Percentiles rank a stretch among this genome's conserved stretches.
Conservation (phyloP, 2,113 vertebrate genomes). For the Hippopotamus amphibius region DNA sequence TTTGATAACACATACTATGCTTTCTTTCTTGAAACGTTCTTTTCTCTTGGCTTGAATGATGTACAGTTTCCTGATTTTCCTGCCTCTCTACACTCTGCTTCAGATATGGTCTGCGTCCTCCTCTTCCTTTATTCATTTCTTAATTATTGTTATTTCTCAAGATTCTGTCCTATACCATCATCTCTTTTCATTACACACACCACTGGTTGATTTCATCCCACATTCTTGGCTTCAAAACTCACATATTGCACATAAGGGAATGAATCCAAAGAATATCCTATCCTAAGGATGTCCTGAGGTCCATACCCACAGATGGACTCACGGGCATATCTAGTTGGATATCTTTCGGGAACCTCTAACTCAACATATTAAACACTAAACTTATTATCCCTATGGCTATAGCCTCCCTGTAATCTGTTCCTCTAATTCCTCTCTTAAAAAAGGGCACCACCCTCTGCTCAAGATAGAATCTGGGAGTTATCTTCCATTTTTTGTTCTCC, state of each 20-base stretch:
- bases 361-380: not conserved
- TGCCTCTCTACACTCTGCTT: not conserved
- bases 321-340: not conserved
- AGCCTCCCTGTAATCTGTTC: not conserved
- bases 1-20: not conserved
- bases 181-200: not conserved
- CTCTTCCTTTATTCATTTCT: not conserved
- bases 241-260: not conserved
- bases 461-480: not conserved
- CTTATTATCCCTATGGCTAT: not conserved
- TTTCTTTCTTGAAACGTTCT: conserved; percentile 28
- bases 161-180: not conserved
- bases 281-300: not conserved
- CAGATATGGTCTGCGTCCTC: not conserved
- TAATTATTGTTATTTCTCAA: not conserved
- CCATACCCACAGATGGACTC: not conserved
- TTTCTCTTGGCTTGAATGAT: not conserved
- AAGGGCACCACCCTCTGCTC: not conserved
- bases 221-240: not conserved
- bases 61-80: not conserved
- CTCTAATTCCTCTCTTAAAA: not conserved
- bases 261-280: not conserved
- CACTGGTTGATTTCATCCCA: not conserved
- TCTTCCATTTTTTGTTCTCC: not conserved
- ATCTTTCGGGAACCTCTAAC: not conserved